Evolutionary conservation across 1,140 invertebrate species (phyloP).

Genomic region (Drosophila busckii): DNA sequence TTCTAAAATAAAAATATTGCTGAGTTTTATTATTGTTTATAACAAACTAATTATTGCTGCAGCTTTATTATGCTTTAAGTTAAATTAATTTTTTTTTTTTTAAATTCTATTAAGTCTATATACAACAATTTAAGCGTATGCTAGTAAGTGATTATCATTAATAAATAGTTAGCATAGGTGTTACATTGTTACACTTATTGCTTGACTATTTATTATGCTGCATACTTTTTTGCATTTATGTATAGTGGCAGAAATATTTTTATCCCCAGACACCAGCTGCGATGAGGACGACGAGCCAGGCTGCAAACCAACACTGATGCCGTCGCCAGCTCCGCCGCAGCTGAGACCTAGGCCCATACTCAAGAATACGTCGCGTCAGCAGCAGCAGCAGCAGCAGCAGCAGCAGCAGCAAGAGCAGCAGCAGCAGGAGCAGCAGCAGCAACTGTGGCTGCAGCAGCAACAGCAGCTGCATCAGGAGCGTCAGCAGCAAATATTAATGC

Average conservation of each 20-base stretch:
- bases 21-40: no score
- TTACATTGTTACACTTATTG: no score
- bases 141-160: no score
- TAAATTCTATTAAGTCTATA: no score
- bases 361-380: conserved; percentile 44
- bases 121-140: no score
- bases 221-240: no score
- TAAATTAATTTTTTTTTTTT: no score
- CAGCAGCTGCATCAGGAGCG: conserved; percentile 11
- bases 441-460: conserved; percentile 6
- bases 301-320: conserved; percentile 37
- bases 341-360: conserved; percentile 62
- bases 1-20: no score
- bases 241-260: no score
- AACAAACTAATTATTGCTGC: no score
- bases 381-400: background rate
- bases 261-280: conserved; percentile 64
- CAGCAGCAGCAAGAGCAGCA: conserved; percentile 25
- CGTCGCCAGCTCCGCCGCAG: conserved; percentile 55
- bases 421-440: conserved; percentile 4
- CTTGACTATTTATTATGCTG: background rate
- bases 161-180: no score
- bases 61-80: no score
- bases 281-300: conserved; percentile 61
- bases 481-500: conserved; percentile 2